Evolutionary conservation across 2,888 invertebrate species (phyloP).

Genomic region (Boloria selene): DNA sequence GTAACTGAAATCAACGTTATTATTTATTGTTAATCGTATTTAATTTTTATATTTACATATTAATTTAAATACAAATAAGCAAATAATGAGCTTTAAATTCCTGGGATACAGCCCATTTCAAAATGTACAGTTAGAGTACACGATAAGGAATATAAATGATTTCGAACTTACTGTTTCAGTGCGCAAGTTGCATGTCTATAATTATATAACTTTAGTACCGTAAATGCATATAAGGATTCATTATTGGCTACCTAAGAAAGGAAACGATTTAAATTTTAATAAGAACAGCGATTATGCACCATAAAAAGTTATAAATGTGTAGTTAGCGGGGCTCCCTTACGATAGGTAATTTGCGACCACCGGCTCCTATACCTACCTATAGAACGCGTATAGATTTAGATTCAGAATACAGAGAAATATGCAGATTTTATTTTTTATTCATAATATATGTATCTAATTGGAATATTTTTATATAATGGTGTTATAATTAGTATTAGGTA

Average conservation of each 20-base stretch:
- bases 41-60: too few relatives aligned
- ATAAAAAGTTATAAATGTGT: constrained; percentile 78
- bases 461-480: too few relatives aligned
- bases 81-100: background rate
- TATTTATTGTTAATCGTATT: too few relatives aligned
- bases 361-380: constrained; percentile 27
- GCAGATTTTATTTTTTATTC: background rate
- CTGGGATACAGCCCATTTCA: background rate
- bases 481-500: too few relatives aligned
- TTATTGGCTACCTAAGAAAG: constrained; percentile 65
- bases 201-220: constrained; percentile 41
- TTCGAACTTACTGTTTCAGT: constrained; percentile 17
- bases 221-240: constrained; percentile 51
- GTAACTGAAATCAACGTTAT: too few relatives aligned
- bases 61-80: too few relatives aligned
- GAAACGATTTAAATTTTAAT: constrained; percentile 79
- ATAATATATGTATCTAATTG: background rate
- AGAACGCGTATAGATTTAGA: constrained; percentile 5
- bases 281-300: constrained; percentile 76
- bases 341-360: constrained; percentile 50
- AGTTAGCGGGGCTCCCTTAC: constrained; percentile 67
- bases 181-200: constrained; percentile 19
- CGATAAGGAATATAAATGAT: constrained; percentile 7
- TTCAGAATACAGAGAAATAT: background rate
- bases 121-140: constrained; percentile 6